Evolutionary conservation across 2,113 vertebrate genomes (phyloP), one percentile per base, ranked within the genome.

Genomic region (Dasyurus viverrinus): DNA sequence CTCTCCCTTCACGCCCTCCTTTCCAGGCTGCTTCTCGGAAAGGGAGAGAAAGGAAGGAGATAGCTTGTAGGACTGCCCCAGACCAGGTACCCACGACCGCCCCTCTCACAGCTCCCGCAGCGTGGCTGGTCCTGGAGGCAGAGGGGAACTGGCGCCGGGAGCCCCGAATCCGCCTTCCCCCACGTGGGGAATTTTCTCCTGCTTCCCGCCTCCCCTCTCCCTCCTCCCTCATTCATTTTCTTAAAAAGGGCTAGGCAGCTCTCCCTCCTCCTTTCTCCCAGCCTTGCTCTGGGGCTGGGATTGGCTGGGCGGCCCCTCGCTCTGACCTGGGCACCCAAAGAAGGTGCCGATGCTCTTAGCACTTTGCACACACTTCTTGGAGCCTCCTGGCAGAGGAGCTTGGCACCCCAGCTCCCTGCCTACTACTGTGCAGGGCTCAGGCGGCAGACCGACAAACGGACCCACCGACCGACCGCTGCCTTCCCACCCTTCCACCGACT

Each of bases 221-320:
- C 97, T 84, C 92, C 92, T 97, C 97, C 97, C 68, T 97, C 97
- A 97, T 97, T 97, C 97, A 52, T 94, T 54, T 95, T 94, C 97
- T 98, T 98, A 98, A 98, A 84, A 84, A 98, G 97, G 95, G 94
- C 95, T 94, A 47, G 24, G 89, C 36, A 30, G 68, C 68, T 97
- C 97, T 97, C 97, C 97, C 97, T 84, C 68, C 68, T 84, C n/a
- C 68, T 84, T 84, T 84, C 36, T 27, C 25, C 1, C 30, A 93
- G 91, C 54, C 1, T 53, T 3, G 84, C 27, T 84, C 68, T 84
- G 3, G 47, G 55, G 42, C 84, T 0, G 68, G 50, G 93, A 25
- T 22, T 7, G 54, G 84, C 30, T 0, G n/a, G 22, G 3, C 54
- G 42, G 10, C 89, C 93, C 30, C 2, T 0, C 36, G 92, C 36